phyloP scores from a whole-genome alignment of 2,888 invertebrate genomes.

The Clivina fossor region DNA sequence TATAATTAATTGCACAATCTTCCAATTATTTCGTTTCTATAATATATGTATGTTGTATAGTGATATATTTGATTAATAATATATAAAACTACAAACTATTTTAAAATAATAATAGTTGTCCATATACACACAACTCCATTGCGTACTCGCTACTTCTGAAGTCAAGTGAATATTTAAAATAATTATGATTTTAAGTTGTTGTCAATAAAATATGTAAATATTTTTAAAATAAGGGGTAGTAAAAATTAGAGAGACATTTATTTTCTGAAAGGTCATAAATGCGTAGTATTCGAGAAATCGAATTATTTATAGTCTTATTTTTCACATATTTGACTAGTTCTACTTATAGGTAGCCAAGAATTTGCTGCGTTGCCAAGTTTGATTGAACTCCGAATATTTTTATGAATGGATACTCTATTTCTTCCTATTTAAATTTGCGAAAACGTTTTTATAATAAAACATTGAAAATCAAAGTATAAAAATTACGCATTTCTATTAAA shows the following conservation, averaged over 20 bases:
- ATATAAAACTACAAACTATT: slow-evolving; percentile 40
- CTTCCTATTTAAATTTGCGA: slow-evolving; percentile 15
- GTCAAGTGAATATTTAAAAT: slow-evolving; percentile 50
- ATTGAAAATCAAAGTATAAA: too few species aligned
- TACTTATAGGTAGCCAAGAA: slow-evolving; percentile 43
- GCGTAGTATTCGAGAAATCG: slow-evolving; percentile 32
- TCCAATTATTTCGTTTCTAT: slow-evolving; percentile 7
- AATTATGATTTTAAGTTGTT: slow-evolving; percentile 18
- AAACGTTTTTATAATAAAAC: too few species aligned
- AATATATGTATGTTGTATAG: background rate
- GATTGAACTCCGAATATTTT: slow-evolving; percentile 40
- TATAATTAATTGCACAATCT: slow-evolving; percentile 7
- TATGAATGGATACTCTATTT: too few species aligned
- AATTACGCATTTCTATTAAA: too few species aligned
- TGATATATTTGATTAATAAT: slow-evolving; percentile 25
- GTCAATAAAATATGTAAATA: slow-evolving; percentile 25
- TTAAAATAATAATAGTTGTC: slow-evolving; percentile 44
- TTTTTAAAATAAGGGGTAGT: slow-evolving; percentile 20
- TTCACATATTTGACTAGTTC: slow-evolving; percentile 43
- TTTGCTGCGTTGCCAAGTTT: slow-evolving; percentile 48
- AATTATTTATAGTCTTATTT: slow-evolving; percentile 39
- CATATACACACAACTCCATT: slow-evolving; percentile 61
- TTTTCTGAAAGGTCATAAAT: slow-evolving; percentile 27
- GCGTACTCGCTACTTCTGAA: slow-evolving; percentile 66
- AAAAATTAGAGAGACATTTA: slow-evolving; percentile 27